Conservation (phyloP, 2,113 vertebrate genomes). For the Sebastes fasciatus region DNA sequence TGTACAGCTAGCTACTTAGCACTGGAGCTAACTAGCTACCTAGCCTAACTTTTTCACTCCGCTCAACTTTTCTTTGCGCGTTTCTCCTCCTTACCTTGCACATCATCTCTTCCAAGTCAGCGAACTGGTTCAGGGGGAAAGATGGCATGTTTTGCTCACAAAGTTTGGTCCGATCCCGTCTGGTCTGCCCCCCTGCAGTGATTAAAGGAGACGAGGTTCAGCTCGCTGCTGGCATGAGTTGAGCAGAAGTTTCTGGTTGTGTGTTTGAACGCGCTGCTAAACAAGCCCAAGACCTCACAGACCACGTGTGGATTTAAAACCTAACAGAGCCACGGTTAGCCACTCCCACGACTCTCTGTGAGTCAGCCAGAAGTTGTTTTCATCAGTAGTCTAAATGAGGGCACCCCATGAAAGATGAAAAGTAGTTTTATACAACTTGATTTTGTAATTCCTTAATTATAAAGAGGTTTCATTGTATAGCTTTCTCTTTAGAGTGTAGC, state of each 20-base stretch:
- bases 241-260: constrained; percentile 64
- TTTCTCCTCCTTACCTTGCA: constrained; percentile 75
- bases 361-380: constrained; percentile 13
- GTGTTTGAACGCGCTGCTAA: constrained; percentile 39
- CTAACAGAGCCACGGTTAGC: constrained; percentile 41
- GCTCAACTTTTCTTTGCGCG: constrained; percentile 45
- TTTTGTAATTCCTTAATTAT: not conserved
- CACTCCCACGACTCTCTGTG: constrained; percentile 56
- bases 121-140: constrained; percentile 75
- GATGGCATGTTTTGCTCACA: constrained; percentile 75
- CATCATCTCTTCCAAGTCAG: constrained; percentile 81
- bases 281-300: constrained; percentile 44
- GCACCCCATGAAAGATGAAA: too few species aligned
- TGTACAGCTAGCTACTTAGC: constrained; percentile 51
- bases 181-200: constrained; percentile 40
- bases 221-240: constrained; percentile 62
- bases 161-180: constrained; percentile 39
- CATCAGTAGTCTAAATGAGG: not conserved
- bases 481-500: not conserved
- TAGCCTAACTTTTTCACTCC: constrained; percentile 47
- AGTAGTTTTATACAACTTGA: not conserved
- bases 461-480: not conserved
- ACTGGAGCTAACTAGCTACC: constrained; percentile 43
- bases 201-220: constrained; percentile 28
- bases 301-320: constrained; percentile 85